Conservation (phyloP, 2,888 invertebrate genomes). For the Campoletis raptor region DNA sequence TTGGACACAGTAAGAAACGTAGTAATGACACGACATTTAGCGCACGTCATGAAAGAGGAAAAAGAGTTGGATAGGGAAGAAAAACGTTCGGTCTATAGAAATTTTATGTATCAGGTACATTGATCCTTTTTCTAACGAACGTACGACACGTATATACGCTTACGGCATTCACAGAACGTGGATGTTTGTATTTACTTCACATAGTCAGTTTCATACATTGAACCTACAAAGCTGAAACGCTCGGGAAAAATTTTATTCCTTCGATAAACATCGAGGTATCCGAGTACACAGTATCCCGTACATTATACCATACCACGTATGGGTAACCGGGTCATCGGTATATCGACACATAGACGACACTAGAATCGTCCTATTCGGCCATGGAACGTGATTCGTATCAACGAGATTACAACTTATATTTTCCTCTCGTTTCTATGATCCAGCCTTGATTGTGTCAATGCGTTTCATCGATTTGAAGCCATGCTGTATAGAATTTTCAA, state of each 20-base stretch:
- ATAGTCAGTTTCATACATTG: conserved; percentile 16
- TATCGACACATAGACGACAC: conserved; percentile 36
- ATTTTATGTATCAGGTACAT: conserved; percentile 57
- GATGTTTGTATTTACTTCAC: conserved; percentile 20
- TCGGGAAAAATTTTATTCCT: conserved; percentile 55
- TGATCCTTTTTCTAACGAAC: conserved; percentile 42
- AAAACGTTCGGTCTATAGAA: conserved; percentile 50
- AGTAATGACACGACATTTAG: neutral
- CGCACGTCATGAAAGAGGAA: conserved; percentile 12
- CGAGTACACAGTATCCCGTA: conserved; percentile 27
- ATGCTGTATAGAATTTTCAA: conserved; percentile 10
- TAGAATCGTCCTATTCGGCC: conserved; percentile 41
- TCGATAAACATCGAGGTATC: conserved; percentile 50
- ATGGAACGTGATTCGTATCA: conserved; percentile 51
- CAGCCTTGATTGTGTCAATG: conserved; percentile 18
- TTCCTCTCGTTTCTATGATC: conserved; percentile 11
- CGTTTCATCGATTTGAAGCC: conserved; percentile 14
- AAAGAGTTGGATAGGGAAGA: conserved; percentile 47
- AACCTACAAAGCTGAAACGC: conserved; percentile 39
- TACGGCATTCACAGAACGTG: conserved; percentile 49
- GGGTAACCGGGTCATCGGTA: conserved; percentile 64
- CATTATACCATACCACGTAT: neutral
- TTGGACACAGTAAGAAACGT: neutral
- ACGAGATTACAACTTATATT: conserved; percentile 43
- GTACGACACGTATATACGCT: conserved; percentile 27